Evolutionary conservation across 2,797 vertebrate genomes (phyloP), one percentile per base, ranked within the genome.

Genomic region (Xyrichtys novacula): DNA sequence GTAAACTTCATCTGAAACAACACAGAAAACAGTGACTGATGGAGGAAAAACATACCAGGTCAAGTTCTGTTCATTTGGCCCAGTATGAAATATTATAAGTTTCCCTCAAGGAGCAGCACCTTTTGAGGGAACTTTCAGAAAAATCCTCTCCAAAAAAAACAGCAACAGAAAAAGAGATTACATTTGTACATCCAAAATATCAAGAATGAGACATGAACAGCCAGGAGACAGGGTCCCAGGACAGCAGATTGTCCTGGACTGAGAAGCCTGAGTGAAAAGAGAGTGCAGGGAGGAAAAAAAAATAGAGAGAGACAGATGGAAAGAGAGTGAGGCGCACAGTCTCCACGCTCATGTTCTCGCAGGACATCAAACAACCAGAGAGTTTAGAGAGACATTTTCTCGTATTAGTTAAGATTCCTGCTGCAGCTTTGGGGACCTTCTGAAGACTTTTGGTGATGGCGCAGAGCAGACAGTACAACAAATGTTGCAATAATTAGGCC

Each of bases 371-470:
- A 46, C 44, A 46, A 25, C 44, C 22, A 43, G 9, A 23, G 44
- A 46, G 20, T 40, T 12, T 22, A n/a, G 29, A 20, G 16, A 34
- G 11, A 44, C n/a, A 26, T 36, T 36, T 54, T 43, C 10, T 43
- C 5, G 6, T 34, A 43, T 43, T 19, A 44, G 29, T 44, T n/a
- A 9, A 43, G 23, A 62, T 39, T 48, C 44, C 3, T 9, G 31
- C 57, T 46, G 57, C 42, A 36, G 57, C 57, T 3, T 47, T 60
- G 6, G 23, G 20, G 29, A 46, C 22, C 31, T 47, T 34, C 32
- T 44, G 28, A 46, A 59, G 57, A 36, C 31, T 36, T 23, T 20
- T 3, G 20, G 17, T 12, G 5, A 1, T 1, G 19, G 39, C 25
- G 28, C 25, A 19, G 19, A 36, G 19, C 12, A 52, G 16, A 2